A percentile compares a stretch with the other conserved stretches of the same genome.
Conservation (phyloP, 2,888 invertebrate genomes). For the Polietes domitor region DNA sequence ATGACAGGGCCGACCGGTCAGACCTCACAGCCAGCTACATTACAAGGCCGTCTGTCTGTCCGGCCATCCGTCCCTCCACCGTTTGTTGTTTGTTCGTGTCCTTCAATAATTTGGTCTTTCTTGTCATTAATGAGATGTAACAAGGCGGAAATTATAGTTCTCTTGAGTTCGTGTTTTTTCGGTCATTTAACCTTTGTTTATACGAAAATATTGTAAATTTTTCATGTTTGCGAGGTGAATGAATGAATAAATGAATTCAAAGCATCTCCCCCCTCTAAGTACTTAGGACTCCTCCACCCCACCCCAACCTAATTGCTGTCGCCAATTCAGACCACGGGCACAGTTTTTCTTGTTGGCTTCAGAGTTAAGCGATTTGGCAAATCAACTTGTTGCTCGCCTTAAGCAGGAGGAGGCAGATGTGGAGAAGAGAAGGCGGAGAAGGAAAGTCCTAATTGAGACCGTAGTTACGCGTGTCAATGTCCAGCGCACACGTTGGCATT, state of each 20-base stretch:
- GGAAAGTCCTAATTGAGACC: no score
- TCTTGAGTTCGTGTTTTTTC: conserved; percentile 17
- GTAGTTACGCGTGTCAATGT: no score
- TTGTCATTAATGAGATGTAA: conserved; percentile 45
- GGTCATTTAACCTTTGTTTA: conserved; percentile 45
- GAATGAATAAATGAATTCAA: not conserved
- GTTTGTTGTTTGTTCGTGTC: not conserved
- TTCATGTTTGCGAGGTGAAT: not conserved
- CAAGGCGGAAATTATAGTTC: conserved; percentile 51
- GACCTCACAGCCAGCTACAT: not conserved
- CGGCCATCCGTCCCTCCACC: conserved; percentile 13
- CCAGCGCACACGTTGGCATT: no score
- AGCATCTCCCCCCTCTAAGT: no score
- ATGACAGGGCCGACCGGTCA: not conserved
- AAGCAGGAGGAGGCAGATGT: no score
- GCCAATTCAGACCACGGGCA: not conserved
- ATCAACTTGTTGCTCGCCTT: no score
- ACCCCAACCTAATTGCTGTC: not conserved
- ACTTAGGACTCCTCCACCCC: no score
- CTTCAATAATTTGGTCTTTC: conserved; percentile 10
- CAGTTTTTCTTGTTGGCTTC: no score
- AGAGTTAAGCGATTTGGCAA: no score
- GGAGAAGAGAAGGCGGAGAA: no score
- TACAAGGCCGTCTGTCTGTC: conserved; percentile 38
- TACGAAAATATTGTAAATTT: not conserved